These are phyloP conservation scores for Anabacerthia variegaticeps DNA, from an alignment of 2,797 vertebrate genomes.

Conservation along the genomic window DNA sequence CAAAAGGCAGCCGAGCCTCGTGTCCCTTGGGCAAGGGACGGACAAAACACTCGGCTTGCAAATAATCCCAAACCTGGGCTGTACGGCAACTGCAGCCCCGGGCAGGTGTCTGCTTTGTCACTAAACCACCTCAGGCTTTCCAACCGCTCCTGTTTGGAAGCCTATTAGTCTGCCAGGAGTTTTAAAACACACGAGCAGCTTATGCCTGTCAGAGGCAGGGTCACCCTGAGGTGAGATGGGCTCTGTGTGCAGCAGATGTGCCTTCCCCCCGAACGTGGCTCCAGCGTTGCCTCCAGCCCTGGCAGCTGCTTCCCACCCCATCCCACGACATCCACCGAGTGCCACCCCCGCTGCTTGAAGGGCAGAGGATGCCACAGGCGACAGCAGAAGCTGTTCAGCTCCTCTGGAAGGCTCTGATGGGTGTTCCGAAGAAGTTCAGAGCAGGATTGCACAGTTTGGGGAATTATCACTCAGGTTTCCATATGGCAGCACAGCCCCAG, in stretches of 20 bases:
- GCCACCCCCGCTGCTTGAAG: neutral
- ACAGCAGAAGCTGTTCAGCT: constrained; percentile 2
- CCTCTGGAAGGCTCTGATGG: neutral
- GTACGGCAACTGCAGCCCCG: neutral
- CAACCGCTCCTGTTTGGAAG: neutral
- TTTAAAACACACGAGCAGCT: neutral
- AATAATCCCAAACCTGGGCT: constrained; percentile 43
- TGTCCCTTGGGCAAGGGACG: constrained; percentile 47
- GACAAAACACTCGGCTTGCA: constrained; percentile 34
- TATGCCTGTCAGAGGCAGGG: neutral
- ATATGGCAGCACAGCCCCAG: neutral
- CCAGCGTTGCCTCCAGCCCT: neutral
- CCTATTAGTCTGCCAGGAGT: neutral
- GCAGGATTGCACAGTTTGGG: neutral
- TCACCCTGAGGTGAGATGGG: neutral
- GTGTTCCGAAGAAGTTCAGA: neutral
- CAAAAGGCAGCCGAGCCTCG: constrained; percentile 38
- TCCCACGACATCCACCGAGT: accelerated
- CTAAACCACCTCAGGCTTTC: neutral
- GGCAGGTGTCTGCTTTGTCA: constrained; percentile 55
- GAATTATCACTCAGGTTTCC: neutral
- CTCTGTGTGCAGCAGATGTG: neutral
- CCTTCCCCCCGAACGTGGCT: neutral
- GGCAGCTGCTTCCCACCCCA: neutral
- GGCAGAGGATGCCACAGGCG: neutral